phyloP scores from a whole-genome alignment of 1,140 invertebrate genomes.

The Plutomurus gul region DNA sequence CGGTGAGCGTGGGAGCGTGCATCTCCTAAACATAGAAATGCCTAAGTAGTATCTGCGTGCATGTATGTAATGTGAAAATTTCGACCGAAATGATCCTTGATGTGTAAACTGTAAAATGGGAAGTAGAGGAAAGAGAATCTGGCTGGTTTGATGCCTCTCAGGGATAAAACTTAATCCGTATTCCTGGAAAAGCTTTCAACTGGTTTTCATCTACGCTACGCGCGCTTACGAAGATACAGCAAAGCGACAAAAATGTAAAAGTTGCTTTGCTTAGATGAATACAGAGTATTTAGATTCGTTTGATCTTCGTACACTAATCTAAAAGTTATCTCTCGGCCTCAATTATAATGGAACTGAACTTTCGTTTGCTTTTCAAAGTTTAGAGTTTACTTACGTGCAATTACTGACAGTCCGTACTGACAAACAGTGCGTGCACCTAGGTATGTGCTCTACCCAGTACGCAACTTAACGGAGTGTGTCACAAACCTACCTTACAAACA shows the following conservation, averaged over 20 bases:
- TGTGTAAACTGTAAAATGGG: slow-evolving; percentile 3
- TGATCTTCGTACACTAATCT: slow-evolving; percentile 5
- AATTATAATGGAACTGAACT: not conserved
- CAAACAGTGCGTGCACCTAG: no score
- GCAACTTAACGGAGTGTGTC: no score
- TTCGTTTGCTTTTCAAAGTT: slow-evolving; percentile 14
- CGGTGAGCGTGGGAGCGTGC: not conserved
- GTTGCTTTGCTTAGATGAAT: not conserved
- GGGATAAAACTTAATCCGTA: slow-evolving; percentile 11
- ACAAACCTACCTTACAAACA: no score
- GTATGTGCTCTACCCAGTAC: no score
- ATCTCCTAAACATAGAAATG: not conserved
- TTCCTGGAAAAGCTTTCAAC: not conserved
- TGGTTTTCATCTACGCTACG: not conserved
- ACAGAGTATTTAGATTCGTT: not conserved
- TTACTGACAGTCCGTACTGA: not conserved
- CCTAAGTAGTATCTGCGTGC: not conserved
- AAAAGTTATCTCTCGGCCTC: slow-evolving; percentile 3
- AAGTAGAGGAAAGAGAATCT: slow-evolving; percentile 20
- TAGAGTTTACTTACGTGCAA: slow-evolving; percentile 9
- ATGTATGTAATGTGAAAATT: not conserved
- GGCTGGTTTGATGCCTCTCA: slow-evolving; percentile 5
- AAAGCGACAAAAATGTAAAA: slow-evolving; percentile 15
- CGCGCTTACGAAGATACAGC: not conserved
- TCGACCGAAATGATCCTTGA: not conserved